Percentiles rank a stretch among this genome's conserved stretches.
Evolutionary conservation across 2,113 vertebrate genomes (phyloP).

Genomic region (Ovis canadensis): DNA sequence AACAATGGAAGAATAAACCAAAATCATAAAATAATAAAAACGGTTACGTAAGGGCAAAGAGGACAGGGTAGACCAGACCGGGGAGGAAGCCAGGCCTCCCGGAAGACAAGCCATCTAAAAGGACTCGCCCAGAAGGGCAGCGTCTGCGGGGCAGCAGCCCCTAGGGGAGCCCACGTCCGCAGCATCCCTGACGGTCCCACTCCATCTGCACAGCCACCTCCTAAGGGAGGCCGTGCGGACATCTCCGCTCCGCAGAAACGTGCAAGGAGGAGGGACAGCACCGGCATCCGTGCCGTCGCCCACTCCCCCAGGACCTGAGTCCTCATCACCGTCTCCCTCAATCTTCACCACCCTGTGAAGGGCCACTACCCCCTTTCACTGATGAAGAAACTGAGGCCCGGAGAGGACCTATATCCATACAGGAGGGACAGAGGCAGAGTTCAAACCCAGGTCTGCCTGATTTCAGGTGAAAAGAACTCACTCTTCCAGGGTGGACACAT

Average conservation of each 20-base stretch:
- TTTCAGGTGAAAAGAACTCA: background rate
- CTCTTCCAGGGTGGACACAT: background rate
- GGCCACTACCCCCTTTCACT: background rate
- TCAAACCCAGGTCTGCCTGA: background rate
- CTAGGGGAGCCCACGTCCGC: background rate
- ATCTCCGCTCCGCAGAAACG: background rate
- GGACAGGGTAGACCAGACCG: background rate
- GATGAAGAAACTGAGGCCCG: background rate
- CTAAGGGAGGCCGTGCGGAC: background rate
- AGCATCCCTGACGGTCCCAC: background rate
- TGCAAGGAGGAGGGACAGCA: background rate
- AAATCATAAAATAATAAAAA: background rate
- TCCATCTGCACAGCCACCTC: background rate
- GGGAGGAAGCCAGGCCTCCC: background rate
- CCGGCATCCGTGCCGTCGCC: accelerated
- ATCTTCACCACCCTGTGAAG: background rate
- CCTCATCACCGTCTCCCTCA: too few species aligned
- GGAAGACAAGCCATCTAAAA: background rate
- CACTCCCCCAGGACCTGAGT: background rate
- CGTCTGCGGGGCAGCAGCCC: background rate
- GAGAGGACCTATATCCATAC: background rate
- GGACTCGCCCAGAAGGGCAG: background rate
- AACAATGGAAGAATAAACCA: background rate
- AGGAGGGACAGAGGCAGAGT: background rate
- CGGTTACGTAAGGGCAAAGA: background rate